These are phyloP conservation scores for Enhydra lutris DNA, from an alignment of 2,113 vertebrate genomes.

Conservation along the genomic window DNA sequence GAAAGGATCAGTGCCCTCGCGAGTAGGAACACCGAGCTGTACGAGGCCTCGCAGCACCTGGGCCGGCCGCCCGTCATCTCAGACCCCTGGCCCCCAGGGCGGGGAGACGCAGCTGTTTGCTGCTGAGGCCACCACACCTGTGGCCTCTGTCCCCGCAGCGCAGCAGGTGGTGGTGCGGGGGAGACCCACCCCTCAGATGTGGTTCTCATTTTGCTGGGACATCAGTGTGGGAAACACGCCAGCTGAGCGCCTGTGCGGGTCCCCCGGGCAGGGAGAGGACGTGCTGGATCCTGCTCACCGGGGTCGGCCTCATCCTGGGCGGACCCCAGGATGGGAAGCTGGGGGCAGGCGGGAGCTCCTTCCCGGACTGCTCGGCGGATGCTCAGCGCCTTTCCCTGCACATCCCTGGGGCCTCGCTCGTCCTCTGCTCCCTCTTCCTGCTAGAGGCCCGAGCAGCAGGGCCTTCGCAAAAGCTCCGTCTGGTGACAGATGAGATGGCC, in stretches of 20 bases:
- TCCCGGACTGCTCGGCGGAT: accelerated
- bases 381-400: accelerated
- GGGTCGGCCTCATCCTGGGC: accelerated
- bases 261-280: accelerated
- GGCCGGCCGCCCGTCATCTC: neutral
- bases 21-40: too few relatives aligned
- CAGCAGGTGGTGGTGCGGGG: accelerated
- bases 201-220: neutral
- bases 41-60: neutral
- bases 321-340: neutral
- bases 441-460: neutral
- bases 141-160: accelerated
- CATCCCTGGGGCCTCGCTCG: neutral
- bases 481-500: slow-evolving; percentile 37
- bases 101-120: accelerated
- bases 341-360: neutral
- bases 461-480: neutral
- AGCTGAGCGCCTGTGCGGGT: accelerated
- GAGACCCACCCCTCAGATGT: accelerated
- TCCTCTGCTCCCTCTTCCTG: neutral
- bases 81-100: too few relatives aligned
- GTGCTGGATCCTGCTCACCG: accelerated
- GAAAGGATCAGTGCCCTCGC: accelerated
- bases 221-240: accelerated
- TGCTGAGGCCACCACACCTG: accelerated